These are phyloP conservation scores for Condylura cristata DNA, from an alignment of 2,113 vertebrate species.

Conservation along the genomic window DNA sequence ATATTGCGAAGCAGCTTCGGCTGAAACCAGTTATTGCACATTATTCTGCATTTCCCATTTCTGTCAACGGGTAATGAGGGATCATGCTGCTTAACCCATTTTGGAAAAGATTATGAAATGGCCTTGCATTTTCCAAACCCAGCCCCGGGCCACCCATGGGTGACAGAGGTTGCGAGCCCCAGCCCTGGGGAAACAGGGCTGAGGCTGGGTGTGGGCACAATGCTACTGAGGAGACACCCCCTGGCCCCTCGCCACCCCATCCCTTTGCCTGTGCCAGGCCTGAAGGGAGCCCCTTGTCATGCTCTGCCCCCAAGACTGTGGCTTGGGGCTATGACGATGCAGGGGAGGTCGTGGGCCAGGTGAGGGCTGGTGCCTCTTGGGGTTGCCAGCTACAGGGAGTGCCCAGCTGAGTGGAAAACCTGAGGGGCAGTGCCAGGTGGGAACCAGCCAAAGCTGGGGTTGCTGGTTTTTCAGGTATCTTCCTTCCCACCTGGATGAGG, in stretches of 20 bases:
- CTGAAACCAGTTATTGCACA: slow-evolving; percentile 33
- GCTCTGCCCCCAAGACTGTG: too few species aligned
- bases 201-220: rapidly evolving
- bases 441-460: too few species aligned
- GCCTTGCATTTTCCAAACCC: not conserved
- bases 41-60: slow-evolving; percentile 51
- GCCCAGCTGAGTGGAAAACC: not conserved
- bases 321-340: rapidly evolving
- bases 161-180: rapidly evolving
- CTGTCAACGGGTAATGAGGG: not conserved
- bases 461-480: rapidly evolving
- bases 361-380: rapidly evolving
- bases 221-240: not conserved
- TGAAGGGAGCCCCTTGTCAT: rapidly evolving
- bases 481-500: rapidly evolving
- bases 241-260: too few species aligned
- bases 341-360: rapidly evolving
- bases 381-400: rapidly evolving
- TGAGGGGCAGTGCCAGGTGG: too few species aligned
- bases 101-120: slow-evolving; percentile 11
- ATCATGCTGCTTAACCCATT: not conserved
- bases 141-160: not conserved
- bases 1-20: not conserved
- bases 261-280: rapidly evolving
- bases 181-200: rapidly evolving